Percentiles rank a stretch among this genome's conserved stretches.
phyloP scores from a whole-genome alignment of 2,888 invertebrate genomes.

The Drosophila yooni region DNA sequence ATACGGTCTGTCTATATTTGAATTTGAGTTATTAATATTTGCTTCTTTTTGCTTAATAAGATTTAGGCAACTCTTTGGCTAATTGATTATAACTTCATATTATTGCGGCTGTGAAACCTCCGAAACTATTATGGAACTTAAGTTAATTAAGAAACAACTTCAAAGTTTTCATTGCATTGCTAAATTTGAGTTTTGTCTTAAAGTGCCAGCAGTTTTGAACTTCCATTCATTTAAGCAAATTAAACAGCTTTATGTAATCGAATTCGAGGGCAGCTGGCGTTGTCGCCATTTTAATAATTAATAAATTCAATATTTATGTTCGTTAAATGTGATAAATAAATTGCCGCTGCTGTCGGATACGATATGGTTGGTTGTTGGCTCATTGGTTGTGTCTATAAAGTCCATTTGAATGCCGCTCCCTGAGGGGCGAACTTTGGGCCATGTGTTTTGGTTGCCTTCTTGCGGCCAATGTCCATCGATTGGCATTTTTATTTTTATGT shows the following conservation, averaged over 20 bases:
- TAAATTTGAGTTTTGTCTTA: background rate
- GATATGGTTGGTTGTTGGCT: constrained; percentile 13
- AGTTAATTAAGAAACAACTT: background rate
- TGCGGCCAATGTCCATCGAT: constrained; percentile 45
- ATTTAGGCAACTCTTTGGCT: background rate
- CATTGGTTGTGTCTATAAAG: constrained; percentile 4
- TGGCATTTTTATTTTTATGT: constrained; percentile 64
- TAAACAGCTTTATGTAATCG: constrained; percentile 1
- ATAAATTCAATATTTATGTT: constrained; percentile 64
- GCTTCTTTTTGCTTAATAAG: background rate
- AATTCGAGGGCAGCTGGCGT: constrained; percentile 16
- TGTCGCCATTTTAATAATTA: constrained; percentile 56
- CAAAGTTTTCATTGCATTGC: background rate
- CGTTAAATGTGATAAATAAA: constrained; percentile 57
- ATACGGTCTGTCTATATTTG: too few species aligned
- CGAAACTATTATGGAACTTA: background rate
- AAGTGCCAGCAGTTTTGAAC: background rate
- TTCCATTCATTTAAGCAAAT: background rate
- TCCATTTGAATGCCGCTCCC: constrained; percentile 39
- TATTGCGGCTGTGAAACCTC: background rate
- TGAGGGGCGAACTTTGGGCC: constrained; percentile 23
- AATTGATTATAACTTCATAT: background rate
- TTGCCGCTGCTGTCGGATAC: constrained; percentile 21
- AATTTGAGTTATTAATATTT: background rate
- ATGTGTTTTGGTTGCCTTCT: constrained; percentile 27